Evolutionary conservation across 2,888 invertebrate genomes (phyloP).

Genomic region (Drosophila mayaguana): DNA sequence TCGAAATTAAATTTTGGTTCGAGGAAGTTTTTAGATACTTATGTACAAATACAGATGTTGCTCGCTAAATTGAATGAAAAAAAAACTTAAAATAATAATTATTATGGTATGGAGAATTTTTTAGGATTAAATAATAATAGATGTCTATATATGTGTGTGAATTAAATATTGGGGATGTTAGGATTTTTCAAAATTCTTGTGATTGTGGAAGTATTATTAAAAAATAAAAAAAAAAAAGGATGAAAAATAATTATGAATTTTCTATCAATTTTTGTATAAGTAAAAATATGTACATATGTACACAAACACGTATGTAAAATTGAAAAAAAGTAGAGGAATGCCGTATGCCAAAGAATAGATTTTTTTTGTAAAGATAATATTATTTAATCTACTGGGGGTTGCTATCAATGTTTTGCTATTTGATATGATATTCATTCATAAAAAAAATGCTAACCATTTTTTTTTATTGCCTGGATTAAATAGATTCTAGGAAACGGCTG

Average conservation of each 20-base stretch:
- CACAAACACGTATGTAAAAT: not conserved
- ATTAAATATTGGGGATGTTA: too few species aligned
- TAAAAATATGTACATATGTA: not conserved
- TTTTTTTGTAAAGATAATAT: not conserved
- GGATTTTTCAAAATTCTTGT: too few species aligned
- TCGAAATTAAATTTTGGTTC: not conserved
- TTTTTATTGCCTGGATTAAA: not conserved
- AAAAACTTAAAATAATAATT: too few species aligned
- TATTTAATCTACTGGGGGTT: constrained; percentile 9
- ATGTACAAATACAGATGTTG: not conserved
- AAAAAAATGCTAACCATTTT: constrained; percentile 5
- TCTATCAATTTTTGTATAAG: too few species aligned
- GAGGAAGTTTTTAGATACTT: not conserved
- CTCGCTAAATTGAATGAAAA: too few species aligned
- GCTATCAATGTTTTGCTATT: constrained; percentile 7
- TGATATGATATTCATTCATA: constrained; percentile 33
- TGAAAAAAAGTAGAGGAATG: not conserved
- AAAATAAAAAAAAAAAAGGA: too few species aligned
- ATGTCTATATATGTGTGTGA: too few species aligned
- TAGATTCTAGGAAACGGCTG: not conserved
- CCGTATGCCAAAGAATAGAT: not conserved
- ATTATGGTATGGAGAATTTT: too few species aligned
- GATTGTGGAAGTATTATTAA: too few species aligned
- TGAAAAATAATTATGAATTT: too few species aligned
- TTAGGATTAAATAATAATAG: too few species aligned